Percentiles rank a stretch among this genome's conserved stretches.
Conservation (phyloP, 2,888 invertebrate genomes). For the Volucella zonaria region DNA sequence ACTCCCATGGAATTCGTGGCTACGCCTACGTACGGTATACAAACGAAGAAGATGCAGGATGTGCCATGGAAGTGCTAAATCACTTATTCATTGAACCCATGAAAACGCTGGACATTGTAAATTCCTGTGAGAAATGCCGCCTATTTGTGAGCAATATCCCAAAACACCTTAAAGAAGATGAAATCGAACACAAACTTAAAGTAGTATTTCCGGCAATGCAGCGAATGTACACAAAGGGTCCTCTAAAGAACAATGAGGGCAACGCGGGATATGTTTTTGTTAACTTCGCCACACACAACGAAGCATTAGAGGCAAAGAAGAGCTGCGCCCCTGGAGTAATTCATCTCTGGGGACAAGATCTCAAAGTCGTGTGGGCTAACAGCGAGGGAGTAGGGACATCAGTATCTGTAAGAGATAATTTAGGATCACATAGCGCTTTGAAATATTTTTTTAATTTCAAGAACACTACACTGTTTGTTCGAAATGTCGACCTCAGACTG, state of each 20-base stretch:
- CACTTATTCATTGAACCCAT: slow-evolving; percentile 76
- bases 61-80: slow-evolving; percentile 77
- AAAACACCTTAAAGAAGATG: slow-evolving; percentile 74
- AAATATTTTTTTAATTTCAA: slow-evolving; percentile 52
- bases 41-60: slow-evolving; percentile 76
- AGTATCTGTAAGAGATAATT: slow-evolving; percentile 72
- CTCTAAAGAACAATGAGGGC: background rate
- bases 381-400: slow-evolving; percentile 75
- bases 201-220: slow-evolving; percentile 76
- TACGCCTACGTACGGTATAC: slow-evolving; percentile 78
- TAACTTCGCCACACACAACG: slow-evolving; percentile 77
- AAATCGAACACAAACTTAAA: slow-evolving; percentile 76
- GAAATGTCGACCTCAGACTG: slow-evolving; percentile 77
- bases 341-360: slow-evolving; percentile 77
- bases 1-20: slow-evolving; percentile 77
- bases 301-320: slow-evolving; percentile 78
- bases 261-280: slow-evolving; percentile 78
- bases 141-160: slow-evolving; percentile 79
- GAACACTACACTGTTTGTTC: slow-evolving; percentile 78
- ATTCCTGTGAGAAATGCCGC: slow-evolving; percentile 78
- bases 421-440: background rate
- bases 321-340: slow-evolving; percentile 76
- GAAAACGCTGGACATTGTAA: slow-evolving; percentile 77
- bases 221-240: slow-evolving; percentile 74
- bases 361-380: slow-evolving; percentile 79